Evolutionary conservation across 2,113 vertebrate species (phyloP), one percentile per base, ranked within the genome.

Genomic region (Cervus canadensis): DNA sequence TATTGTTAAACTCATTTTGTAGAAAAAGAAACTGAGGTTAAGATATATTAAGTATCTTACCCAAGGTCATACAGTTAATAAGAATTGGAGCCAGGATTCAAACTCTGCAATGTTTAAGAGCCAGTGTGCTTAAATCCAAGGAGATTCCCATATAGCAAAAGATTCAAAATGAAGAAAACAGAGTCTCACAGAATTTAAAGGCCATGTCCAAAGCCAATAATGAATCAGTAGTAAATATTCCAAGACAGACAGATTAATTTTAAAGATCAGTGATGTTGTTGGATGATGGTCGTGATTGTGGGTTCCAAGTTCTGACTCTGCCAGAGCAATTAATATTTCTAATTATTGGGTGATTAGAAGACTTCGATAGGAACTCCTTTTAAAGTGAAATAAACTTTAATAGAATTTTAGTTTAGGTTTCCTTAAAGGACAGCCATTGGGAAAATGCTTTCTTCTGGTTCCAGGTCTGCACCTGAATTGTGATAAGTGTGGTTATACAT

Each of bases 381-480:
- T 64, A 91, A 91, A 94, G 56, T 94, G 48, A 52, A 96, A 91
- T 59, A 96, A 56, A 86, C 52, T 30, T 50, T 87, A 87, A 91
- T 36, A 91, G 76, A 94, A 96, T 88, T 91, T 92, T 33, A 83
- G 4, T 67, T 92, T 91, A 92, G 33, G n/a, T 67, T 91, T 94
- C 76, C 28, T 23, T 76, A 64, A 91, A 96, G 23, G 76, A 84
- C 21, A 91, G 33, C 15, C 14, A 21, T 54, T 91, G 67, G 33
- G 5, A 33, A 81, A 86, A 97, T 45, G 16, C 11, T 95, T 95
- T 83, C 25, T 91, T 95, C 12, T 62, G 36, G 36, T 74, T 94
- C 74, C 28, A 76, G 48, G 64, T 82, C 33, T 93, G 48, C 6
- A 83, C 36, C 21, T 94, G 74, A 91, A 91, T 59, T 67, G 21